A percentile compares a stretch with the other conserved stretches of the same genome.
Evolutionary conservation across 1,140 invertebrate species (phyloP).

Genomic region (Temnothorax nylanderi): DNA sequence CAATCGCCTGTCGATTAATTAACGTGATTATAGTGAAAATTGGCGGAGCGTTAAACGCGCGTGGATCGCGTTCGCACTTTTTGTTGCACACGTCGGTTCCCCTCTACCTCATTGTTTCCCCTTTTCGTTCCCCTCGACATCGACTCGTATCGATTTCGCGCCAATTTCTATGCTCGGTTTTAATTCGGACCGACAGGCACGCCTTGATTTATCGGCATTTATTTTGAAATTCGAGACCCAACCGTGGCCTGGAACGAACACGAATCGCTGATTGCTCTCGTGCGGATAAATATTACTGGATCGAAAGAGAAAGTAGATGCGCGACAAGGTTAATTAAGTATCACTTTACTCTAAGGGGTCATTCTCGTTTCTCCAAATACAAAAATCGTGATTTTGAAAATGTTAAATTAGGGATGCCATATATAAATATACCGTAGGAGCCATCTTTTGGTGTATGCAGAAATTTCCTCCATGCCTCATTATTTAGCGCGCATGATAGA

Average conservation of each 20-base stretch:
- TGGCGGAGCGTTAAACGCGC: slow-evolving; percentile 39
- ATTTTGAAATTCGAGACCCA: slow-evolving; percentile 77
- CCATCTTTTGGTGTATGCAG: background rate
- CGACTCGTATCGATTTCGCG: slow-evolving; percentile 75
- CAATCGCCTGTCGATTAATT: slow-evolving; percentile 24
- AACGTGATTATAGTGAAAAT: slow-evolving; percentile 25
- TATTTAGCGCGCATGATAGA: background rate
- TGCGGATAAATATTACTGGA: slow-evolving; percentile 57
- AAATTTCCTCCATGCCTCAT: background rate
- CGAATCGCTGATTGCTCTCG: slow-evolving; percentile 60
- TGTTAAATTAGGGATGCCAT: background rate
- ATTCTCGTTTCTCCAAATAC: background rate
- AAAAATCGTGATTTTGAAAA: background rate
- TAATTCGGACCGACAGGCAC: slow-evolving; percentile 74
- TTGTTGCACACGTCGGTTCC: background rate
- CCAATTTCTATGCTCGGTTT: slow-evolving; percentile 69
- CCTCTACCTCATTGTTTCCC: slow-evolving; percentile 57
- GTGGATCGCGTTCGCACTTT: slow-evolving; percentile 19
- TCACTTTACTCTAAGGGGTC: background rate
- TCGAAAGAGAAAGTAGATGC: background rate
- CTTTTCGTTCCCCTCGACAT: slow-evolving; percentile 40
- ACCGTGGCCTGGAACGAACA: slow-evolving; percentile 66
- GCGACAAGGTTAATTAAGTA: background rate
- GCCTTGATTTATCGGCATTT: slow-evolving; percentile 79
- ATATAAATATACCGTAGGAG: background rate